Conservation (phyloP, 2,113 vertebrate species). For the Polypterus bichir region DNA sequence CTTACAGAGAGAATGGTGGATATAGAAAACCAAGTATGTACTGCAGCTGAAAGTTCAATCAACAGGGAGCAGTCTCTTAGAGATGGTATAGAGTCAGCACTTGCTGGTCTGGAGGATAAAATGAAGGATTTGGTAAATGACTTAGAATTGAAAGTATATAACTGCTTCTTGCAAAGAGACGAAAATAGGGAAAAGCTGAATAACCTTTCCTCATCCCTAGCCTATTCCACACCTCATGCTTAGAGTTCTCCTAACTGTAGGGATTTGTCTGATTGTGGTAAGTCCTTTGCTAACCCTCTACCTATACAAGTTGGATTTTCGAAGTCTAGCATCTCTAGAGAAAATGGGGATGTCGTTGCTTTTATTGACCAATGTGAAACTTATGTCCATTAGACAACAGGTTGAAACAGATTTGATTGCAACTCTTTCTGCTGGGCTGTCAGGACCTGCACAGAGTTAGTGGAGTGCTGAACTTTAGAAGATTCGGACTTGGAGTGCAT, state of each 20-base stretch:
- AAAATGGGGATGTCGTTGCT: neutral
- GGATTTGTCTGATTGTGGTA: neutral
- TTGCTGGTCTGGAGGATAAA: no score
- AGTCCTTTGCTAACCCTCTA: neutral
- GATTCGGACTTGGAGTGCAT: neutral
- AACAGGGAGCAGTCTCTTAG: no score
- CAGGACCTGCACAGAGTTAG: neutral
- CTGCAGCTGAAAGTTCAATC: no score
- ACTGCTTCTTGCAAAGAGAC: neutral
- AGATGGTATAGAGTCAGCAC: no score
- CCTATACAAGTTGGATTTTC: neutral
- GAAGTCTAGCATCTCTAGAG: neutral
- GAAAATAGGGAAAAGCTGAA: neutral
- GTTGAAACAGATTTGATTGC: neutral
- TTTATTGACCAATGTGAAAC: neutral
- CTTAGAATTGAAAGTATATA: neutral
- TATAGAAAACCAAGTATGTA: no score
- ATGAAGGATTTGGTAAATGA: no score
- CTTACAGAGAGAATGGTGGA: no score
- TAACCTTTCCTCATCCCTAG: neutral
- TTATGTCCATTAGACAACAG: neutral
- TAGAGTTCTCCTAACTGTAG: neutral
- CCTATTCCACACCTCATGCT: neutral
- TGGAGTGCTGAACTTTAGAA: neutral
- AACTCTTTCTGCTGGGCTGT: neutral